A percentile compares a stretch with the other conserved stretches of the same genome.
Conservation (phyloP, 1,140 invertebrate genomes). For the Drosophila virilis region DNA sequence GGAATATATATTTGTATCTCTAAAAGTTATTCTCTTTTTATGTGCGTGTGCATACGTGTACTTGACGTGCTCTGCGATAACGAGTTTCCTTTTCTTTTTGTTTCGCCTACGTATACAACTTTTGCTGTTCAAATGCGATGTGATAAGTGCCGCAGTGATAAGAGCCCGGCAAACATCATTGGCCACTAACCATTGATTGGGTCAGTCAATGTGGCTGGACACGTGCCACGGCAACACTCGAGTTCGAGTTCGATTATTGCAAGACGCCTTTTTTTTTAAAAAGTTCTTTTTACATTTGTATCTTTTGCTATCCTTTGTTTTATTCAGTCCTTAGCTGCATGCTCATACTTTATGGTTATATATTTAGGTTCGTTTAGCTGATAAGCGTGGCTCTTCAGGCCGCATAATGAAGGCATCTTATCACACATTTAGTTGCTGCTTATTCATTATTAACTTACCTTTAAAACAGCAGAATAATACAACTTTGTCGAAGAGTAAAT, state of each 20-base stretch:
- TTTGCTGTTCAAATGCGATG: constrained; percentile 37
- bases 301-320: not conserved
- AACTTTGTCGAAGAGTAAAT: no score
- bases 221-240: not conserved
- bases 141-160: constrained; percentile 60
- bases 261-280: not conserved
- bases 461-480: not conserved
- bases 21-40: constrained; percentile 20
- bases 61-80: constrained; percentile 19
- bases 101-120: constrained; percentile 67
- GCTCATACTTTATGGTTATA: constrained; percentile 5
- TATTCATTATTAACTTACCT: constrained; percentile 40
- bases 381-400: constrained; percentile 40
- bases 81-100: constrained; percentile 9
- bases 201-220: not conserved
- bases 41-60: constrained; percentile 55
- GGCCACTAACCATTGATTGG: not conserved
- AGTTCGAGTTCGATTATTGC: not conserved
- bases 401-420: constrained; percentile 31
- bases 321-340: constrained; percentile 19
- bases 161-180: constrained; percentile 32
- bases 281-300: not conserved
- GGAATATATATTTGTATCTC: constrained; percentile 35
- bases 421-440: constrained; percentile 27
- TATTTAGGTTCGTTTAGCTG: constrained; percentile 20